Percentiles rank a stretch among this genome's conserved stretches.
Evolutionary conservation across 1,140 invertebrate species (phyloP).

Genomic region (Nautilus pompilius): DNA sequence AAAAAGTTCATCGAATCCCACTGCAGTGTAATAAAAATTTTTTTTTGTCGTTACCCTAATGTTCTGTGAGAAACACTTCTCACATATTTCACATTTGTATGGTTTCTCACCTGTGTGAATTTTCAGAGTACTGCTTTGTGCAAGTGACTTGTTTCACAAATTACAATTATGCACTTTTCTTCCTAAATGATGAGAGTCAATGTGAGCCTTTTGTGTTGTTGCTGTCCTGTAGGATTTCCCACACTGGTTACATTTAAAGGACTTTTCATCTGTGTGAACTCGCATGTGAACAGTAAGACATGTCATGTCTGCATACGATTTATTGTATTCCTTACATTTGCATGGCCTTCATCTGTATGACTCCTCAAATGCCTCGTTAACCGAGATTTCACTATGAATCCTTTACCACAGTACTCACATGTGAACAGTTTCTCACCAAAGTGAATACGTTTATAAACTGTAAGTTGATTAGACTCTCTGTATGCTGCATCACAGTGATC

Average conservation of each 20-base stretch:
- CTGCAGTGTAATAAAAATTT: too few relatives aligned
- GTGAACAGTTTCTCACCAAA: conserved; percentile 21
- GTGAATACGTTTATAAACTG: conserved; percentile 23
- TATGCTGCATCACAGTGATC: conserved; percentile 72
- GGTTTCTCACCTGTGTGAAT: conserved; percentile 75
- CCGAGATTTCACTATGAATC: conserved; percentile 11
- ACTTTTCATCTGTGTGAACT: conserved; percentile 7
- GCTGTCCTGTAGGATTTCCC: too few relatives aligned
- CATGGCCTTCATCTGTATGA: conserved; percentile 93
- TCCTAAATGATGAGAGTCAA: too few relatives aligned
- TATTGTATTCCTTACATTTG: conserved; percentile 81
- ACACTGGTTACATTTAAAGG: conserved; percentile 8
- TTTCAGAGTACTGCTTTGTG: conserved; percentile 83
- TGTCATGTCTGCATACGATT: conserved; percentile 14
- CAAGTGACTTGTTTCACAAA: conserved; percentile 83
- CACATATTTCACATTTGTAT: conserved; percentile 74
- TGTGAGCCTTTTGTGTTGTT: too few relatives aligned
- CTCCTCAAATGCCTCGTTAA: conserved; percentile 58
- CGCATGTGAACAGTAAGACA: conserved; percentile 13
- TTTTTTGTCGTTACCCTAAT: too few relatives aligned
- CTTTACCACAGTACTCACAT: conserved; percentile 18
- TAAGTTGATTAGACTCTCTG: conserved; percentile 76
- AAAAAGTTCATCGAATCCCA: too few relatives aligned
- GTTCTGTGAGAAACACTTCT: conserved; percentile 50
- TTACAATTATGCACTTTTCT: conserved; percentile 84